Conservation (phyloP, 2,888 invertebrate species). For the Hirtodrosophila cameraria region DNA sequence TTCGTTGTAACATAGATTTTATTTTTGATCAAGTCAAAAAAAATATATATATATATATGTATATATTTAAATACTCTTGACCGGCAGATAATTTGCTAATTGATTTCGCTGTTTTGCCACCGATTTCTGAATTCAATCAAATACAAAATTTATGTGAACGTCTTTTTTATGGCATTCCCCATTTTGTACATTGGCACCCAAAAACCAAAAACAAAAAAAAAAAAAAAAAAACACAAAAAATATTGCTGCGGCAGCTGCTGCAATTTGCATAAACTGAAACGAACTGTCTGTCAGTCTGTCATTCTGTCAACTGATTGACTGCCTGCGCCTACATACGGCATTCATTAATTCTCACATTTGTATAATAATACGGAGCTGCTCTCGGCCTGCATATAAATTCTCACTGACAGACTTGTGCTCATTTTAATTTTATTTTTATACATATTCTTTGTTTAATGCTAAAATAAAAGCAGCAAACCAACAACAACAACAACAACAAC, state of each 20-base stretch:
- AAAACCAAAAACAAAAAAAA: not conserved
- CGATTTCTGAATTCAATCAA: not conserved
- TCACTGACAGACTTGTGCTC: conserved; percentile 55
- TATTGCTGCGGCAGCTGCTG: conserved; percentile 53
- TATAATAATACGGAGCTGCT: conserved; percentile 36
- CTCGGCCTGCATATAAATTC: conserved; percentile 41
- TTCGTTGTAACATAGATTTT: no score
- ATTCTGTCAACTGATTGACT: conserved; percentile 67
- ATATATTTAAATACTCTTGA: no score
- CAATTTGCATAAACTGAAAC: conserved; percentile 70
- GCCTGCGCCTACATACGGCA: conserved; percentile 65
- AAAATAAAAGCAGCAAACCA: conserved; percentile 19
- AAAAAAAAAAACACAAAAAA: no score
- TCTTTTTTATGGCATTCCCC: conserved; percentile 17
- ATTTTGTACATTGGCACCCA: conserved; percentile 8
- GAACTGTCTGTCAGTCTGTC: conserved; percentile 32
- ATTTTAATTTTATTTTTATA: conserved; percentile 39
- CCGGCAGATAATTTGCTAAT: not conserved
- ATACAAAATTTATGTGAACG: conserved; percentile 14
- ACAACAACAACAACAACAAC: no score
- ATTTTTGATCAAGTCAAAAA: no score
- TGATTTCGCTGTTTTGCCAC: conserved; percentile 1
- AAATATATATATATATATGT: no score
- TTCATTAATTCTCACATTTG: conserved; percentile 70
- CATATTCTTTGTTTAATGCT: conserved; percentile 31